Percentiles rank a stretch among this genome's conserved stretches.
Conservation (phyloP, 1,140 invertebrate species). For the Scaptomyza montana region DNA sequence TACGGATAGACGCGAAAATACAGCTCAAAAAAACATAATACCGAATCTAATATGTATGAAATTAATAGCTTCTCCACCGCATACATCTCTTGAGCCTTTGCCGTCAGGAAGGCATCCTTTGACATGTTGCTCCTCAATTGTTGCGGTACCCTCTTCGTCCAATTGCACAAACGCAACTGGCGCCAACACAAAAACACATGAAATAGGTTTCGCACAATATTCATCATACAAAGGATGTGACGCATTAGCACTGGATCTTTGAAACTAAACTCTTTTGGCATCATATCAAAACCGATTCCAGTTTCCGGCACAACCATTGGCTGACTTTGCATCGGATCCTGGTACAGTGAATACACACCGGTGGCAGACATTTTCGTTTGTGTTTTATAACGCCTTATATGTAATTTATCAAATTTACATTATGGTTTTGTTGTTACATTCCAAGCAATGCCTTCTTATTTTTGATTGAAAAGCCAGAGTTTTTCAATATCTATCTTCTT, state of each 20-base stretch:
- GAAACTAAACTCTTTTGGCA: not conserved
- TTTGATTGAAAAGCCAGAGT: no score
- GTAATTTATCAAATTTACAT: no score
- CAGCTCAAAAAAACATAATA: constrained; percentile 51
- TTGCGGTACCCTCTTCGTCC: not conserved
- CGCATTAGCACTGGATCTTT: constrained; percentile 49
- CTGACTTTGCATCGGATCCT: constrained; percentile 44
- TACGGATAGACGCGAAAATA: constrained; percentile 24
- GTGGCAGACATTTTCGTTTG: constrained; percentile 14
- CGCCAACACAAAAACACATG: constrained; percentile 41
- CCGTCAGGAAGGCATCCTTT: not conserved
- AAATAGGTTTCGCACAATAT: constrained; percentile 29
- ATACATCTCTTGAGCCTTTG: constrained; percentile 33
- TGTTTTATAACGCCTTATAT: not conserved
- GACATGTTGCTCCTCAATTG: constrained; percentile 22
- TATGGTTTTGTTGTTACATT: no score
- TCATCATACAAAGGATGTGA: constrained; percentile 40
- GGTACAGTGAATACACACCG: constrained; percentile 31
- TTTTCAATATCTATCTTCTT: no score
- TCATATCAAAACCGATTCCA: not conserved
- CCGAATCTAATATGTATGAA: constrained; percentile 3
- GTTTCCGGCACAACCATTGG: constrained; percentile 3
- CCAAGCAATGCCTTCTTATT: no score
- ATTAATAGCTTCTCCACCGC: constrained; percentile 5
- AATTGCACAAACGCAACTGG: constrained; percentile 27